Percentiles rank a stretch among this genome's conserved stretches.
Conservation (phyloP, 2,113 vertebrate genomes). For the Ammodytes dubius region DNA sequence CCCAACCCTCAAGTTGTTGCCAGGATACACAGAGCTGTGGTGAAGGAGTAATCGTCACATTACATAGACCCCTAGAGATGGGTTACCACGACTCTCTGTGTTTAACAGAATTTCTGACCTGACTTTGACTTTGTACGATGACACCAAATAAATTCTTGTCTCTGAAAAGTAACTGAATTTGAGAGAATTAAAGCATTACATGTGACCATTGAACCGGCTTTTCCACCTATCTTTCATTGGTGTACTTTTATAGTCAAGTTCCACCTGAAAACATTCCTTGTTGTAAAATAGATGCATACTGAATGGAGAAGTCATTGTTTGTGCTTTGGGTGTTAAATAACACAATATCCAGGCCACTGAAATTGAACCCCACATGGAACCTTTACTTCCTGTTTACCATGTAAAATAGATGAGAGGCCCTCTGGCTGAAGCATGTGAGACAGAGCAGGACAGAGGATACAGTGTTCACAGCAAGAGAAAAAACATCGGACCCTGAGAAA, state of each 20-base stretch:
- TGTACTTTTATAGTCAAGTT: not conserved
- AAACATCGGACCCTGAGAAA: slow-evolving; percentile 62
- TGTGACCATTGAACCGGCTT: not conserved
- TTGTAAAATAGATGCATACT: not conserved
- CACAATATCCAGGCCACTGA: slow-evolving; percentile 70
- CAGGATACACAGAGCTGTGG: slow-evolving; percentile 70
- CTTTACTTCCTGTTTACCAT: slow-evolving; percentile 76
- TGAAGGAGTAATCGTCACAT: slow-evolving; percentile 40
- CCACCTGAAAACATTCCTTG: not conserved
- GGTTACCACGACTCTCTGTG: slow-evolving; percentile 39
- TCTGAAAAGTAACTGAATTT: not conserved
- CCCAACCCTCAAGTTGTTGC: slow-evolving; percentile 68
- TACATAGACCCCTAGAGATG: slow-evolving; percentile 24
- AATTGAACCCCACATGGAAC: slow-evolving; percentile 63
- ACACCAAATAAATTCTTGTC: not conserved
- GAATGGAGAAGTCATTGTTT: slow-evolving; percentile 11
- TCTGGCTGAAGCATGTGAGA: slow-evolving; percentile 77
- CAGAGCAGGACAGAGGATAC: slow-evolving; percentile 65
- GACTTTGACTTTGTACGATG: slow-evolving; percentile 10
- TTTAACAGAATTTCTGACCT: slow-evolving; percentile 19
- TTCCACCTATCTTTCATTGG: not conserved
- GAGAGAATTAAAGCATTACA: not conserved
- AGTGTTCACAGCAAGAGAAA: slow-evolving; percentile 65
- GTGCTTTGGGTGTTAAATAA: slow-evolving; percentile 63
- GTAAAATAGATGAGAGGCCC: slow-evolving; percentile 77